phyloP scores from a whole-genome alignment of 2,113 vertebrate species.

The Carlito syrichta region DNA sequence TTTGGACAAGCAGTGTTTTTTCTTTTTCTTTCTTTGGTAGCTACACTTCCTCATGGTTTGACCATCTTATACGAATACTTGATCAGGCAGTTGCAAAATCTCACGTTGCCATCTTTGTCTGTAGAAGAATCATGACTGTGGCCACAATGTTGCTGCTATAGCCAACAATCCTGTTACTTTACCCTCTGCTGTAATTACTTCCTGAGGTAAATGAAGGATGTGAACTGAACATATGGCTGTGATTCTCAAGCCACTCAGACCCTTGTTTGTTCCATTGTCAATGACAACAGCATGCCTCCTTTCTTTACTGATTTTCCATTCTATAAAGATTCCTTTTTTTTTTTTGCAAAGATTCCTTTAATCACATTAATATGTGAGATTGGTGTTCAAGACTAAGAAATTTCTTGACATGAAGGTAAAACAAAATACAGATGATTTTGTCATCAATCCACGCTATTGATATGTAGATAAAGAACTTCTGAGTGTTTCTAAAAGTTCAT shows the following conservation, averaged over 20 bases:
- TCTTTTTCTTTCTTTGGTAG: background rate
- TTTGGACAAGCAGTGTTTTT: background rate
- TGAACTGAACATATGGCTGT: background rate
- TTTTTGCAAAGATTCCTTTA: background rate
- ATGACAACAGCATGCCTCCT: background rate
- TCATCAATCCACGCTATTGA: background rate
- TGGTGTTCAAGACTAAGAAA: background rate
- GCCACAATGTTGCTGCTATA: background rate
- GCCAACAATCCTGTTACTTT: background rate
- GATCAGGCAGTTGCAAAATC: background rate
- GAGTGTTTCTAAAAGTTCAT: background rate
- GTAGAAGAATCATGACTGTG: background rate
- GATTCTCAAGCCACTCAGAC: background rate
- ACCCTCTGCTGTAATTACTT: background rate
- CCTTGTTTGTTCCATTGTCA: background rate
- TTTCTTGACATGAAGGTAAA: background rate
- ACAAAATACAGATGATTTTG: background rate
- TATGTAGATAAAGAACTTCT: background rate
- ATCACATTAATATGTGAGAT: background rate
- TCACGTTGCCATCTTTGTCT: background rate
- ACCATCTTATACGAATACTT: background rate
- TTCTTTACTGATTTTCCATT: background rate
- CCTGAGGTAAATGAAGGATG: background rate
- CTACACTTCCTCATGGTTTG: background rate
- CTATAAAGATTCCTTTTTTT: background rate